Base-by-base conservation (phyloP, 2,888 invertebrate genomes). In the Listrodromus nycthemerus region DNA sequence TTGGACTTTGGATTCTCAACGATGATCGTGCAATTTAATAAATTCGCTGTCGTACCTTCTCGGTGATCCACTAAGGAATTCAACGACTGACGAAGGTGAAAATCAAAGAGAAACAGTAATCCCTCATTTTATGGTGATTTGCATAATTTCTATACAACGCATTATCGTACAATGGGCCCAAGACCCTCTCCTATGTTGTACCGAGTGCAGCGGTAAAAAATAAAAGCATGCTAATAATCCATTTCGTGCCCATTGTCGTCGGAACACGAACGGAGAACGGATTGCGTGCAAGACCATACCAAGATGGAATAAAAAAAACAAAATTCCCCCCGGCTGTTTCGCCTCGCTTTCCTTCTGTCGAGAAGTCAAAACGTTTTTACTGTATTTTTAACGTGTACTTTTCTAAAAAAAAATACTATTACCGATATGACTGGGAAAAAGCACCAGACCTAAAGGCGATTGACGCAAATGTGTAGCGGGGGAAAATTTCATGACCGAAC, bases 401-500 rank as follows among this genome's bases (percentile, higher is more conserved):
- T 24, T 2, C 6, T 10, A 21, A 7, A 52, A 55, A 21, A 52
- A 52, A 21, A n/a, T n/a, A n/a, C 50, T 19, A 19, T 50, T 50
- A 50, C 50, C 19, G 52, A 52, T 52, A 52, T 10, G 21, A 10
- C 21, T 0, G 7, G 21, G 4, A 52, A 55, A 55, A 45, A 45
- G 41, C 4, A 16, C 3, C 13, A 21, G 0, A 8, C 3, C 10
- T 19, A 52, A 21, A 52, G 52, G 21, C 52, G 24, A 4, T 10
- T 21, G 10, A 24, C 24, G 24, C 13, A 10, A 37, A 33, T 10
- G 10, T 21, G 55, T 21, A 13, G 24, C 24, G 13, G 24, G 52
- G 55, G 55, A 55, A 55, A 55, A 55, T 55, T 55, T 24, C 55
- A 21, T 24, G 24, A 21, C 24, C 10, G 55, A 55, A 24, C 55